Evolutionary conservation across 2,888 invertebrate species (phyloP).

Genomic region (Malthinus flaveolus): DNA sequence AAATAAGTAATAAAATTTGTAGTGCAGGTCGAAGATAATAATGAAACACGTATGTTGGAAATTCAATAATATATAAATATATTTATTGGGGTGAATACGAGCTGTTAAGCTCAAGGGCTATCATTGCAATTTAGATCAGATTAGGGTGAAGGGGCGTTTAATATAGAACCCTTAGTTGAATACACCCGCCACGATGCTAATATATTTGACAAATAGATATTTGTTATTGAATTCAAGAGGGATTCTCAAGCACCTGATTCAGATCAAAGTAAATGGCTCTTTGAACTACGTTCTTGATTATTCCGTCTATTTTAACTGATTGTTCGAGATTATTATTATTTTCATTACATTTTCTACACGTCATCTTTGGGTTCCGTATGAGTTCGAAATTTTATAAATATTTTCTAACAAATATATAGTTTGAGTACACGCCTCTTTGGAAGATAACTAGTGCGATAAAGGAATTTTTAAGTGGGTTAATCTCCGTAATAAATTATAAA

Average conservation of each 20-base stretch:
- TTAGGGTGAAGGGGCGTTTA: slow-evolving; percentile 51
- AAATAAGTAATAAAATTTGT: slow-evolving; percentile 1
- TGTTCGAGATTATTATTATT: background rate
- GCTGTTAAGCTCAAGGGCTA: slow-evolving; percentile 43
- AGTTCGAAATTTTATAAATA: no score
- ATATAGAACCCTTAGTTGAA: slow-evolving; percentile 49
- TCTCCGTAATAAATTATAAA: no score
- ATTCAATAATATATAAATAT: slow-evolving; percentile 13
- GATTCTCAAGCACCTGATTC: slow-evolving; percentile 27
- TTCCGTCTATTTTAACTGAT: background rate
- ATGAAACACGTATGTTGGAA: slow-evolving; percentile 16
- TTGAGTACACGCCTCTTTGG: no score
- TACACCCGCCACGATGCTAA: slow-evolving; percentile 45
- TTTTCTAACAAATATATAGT: no score
- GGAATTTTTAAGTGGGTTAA: no score
- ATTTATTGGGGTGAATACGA: slow-evolving; percentile 25
- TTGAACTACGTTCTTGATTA: slow-evolving; percentile 15
- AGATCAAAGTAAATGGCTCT: slow-evolving; percentile 23
- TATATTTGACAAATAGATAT: slow-evolving; percentile 53
- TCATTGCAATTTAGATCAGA: slow-evolving; percentile 53
- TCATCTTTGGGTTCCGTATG: no score
- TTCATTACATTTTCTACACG: no score
- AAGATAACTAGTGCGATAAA: no score
- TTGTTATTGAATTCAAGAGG: slow-evolving; percentile 45
- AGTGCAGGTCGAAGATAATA: background rate